Base-by-base conservation (phyloP, 2,797 vertebrate species). In the Takifugu ocellatus region DNA sequence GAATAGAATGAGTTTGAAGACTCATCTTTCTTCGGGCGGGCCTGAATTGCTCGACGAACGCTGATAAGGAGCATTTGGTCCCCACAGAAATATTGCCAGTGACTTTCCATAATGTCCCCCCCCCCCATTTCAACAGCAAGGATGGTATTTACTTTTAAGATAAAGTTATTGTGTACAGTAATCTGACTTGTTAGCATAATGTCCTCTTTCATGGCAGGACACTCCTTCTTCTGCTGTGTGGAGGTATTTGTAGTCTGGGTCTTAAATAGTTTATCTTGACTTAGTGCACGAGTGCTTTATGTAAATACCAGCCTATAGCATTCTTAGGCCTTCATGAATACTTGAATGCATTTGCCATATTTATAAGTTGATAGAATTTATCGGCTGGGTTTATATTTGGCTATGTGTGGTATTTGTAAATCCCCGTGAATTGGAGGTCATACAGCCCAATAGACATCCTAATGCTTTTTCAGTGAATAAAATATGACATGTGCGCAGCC, bases 1-100 rank as follows among this genome's bases (percentile, higher is more conserved):
- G 94, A 98, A 97, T 96, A 93, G 94, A 89, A 88, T 90, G 88
- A 84, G 84, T 94, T 95, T 94, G 94, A 93, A 92, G 95, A 95
- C 94, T 90, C 93, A 93, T 91, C 94, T 93, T 95, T 95, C 94
- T 95, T 92, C 90, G 82, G 88, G 87, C 76, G 68, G 87, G 86
- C 89, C 87, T 92, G 92, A 96, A 93, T 94, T 92, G 93, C 87
- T 91, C 90, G 87, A 91, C 88, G 89, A 92, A 90, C 88, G 82
- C 84, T 93, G 93, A 95, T 94, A 94, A 95, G 89, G 79, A 82
- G 77, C 75, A 81, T 87, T 87, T 88, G 90, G 70, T 75, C 77
- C 72, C 65, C 73, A 78, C 86, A 86, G 89, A 88, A 91, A 90
- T 91, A 90, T 90, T 84, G 87, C 77, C 77, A 74, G 66, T 81